Conservation (phyloP, 2,888 invertebrate genomes). For the Tipula vernalis region DNA sequence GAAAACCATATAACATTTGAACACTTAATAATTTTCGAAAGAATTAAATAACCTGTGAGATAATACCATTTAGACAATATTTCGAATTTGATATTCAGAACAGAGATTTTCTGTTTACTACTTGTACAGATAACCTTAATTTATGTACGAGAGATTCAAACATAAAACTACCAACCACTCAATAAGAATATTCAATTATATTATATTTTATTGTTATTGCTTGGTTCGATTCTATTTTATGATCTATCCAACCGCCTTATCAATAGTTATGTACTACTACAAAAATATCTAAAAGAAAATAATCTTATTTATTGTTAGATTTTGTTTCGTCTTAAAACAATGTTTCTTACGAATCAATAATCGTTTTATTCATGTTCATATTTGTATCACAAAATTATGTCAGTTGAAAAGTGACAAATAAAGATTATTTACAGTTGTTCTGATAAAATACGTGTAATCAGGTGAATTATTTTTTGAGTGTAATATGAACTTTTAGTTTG, state of each 20-base stretch:
- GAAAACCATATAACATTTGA: too few species aligned
- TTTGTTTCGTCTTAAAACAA: neutral
- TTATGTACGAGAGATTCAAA: neutral
- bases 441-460: neutral
- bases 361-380: neutral
- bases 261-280: neutral
- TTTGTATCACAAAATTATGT: neutral
- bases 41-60: too few species aligned
- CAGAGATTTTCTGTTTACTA: too few species aligned
- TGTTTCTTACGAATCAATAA: neutral
- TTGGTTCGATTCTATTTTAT: neutral
- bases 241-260: neutral
- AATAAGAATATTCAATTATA: neutral
- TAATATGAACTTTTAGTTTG: neutral
- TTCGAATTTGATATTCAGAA: too few species aligned
- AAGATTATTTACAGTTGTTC: neutral
- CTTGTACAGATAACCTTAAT: too few species aligned
- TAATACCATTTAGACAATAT: too few species aligned
- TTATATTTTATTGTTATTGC: neutral
- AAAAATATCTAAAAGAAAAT: neutral
- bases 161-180: neutral
- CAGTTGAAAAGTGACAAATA: neutral
- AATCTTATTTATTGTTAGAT: neutral
- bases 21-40: too few species aligned
- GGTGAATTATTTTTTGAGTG: neutral